Evolutionary conservation across 2,113 vertebrate species (phyloP), one percentile per base, ranked within the genome.

Genomic region (Caretta caretta): DNA sequence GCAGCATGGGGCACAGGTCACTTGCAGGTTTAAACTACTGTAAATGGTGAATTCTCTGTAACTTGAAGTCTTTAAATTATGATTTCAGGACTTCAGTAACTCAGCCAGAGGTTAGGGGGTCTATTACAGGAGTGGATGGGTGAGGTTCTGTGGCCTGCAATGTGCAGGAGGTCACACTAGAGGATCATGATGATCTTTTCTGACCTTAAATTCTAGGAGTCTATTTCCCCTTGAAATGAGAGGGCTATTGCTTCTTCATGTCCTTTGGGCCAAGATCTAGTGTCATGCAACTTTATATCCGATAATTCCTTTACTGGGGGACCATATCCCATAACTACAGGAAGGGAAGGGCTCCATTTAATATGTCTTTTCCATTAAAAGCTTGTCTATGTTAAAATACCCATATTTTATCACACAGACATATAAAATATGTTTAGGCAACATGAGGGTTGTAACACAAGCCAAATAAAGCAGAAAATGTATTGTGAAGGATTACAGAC

Each of bases 381-480:
- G 78, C 83, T 91, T 35, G 19, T 35, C 22, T 76, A 72, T 0
- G 2, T 35, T 92, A 1, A 29, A 95, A 46, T 24, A 91, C 69
- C 76, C 80, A 22, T 1, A 57, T 80, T 93, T 93, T 72, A 72
- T 80, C 69, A 5, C 14, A 87, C 72, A 76, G 20, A 46, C 0
- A 3, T 29, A 29, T 72, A 83, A 84, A 92, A 90, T 89, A 80
- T 48, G 50, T 49, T 92, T 90, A 4, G 16, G 57, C 57, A 92
- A 85, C 79, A 42, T 25, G 31, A 19, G 81, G 6, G 27, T 79
- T 84, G 42, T 91, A 51, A 87, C 80, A 88, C 1, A 17, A 29
- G 92, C 87, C 78, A 97, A 92, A 22, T 48, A 16, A 93, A 96
- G 81, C 75, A 92, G 84, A 88, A 93, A 96, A 94, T 78, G 78